Evolutionary conservation across 2,888 invertebrate species (phyloP).

Genomic region (Archips crataeganus): DNA sequence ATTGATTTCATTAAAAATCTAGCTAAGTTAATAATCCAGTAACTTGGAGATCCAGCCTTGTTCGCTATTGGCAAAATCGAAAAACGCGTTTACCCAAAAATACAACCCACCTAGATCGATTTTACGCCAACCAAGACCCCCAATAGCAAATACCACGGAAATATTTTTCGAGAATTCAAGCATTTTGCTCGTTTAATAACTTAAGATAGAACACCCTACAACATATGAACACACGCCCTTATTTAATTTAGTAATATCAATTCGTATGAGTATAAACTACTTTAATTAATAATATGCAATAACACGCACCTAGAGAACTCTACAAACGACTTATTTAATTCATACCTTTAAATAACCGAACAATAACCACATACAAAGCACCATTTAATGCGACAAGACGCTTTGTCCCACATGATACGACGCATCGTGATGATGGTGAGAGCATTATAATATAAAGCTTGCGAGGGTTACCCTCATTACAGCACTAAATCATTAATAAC

Average conservation of each 20-base stretch:
- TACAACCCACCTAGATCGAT: no score
- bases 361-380: conserved; percentile 15
- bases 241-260: background rate
- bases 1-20: background rate
- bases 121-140: no score
- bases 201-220: no score
- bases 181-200: no score
- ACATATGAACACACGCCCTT: background rate
- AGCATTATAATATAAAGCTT: conserved; percentile 23
- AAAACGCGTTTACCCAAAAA: no score
- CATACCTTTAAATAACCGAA: background rate
- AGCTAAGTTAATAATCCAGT: background rate
- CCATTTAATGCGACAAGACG: conserved; percentile 15
- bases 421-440: background rate
- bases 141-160: no score
- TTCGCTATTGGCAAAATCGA: no score
- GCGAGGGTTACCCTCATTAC: conserved; percentile 25
- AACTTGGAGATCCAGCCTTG: no score
- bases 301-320: background rate
- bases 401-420: conserved; percentile 1
- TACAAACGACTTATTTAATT: conserved; percentile 3
- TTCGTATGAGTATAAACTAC: background rate
- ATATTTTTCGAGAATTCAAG: no score
- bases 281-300: conserved; percentile 3
- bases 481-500: conserved; percentile 43